Conservation (phyloP, 2,113 vertebrate genomes). For the Serilophus lunatus region DNA sequence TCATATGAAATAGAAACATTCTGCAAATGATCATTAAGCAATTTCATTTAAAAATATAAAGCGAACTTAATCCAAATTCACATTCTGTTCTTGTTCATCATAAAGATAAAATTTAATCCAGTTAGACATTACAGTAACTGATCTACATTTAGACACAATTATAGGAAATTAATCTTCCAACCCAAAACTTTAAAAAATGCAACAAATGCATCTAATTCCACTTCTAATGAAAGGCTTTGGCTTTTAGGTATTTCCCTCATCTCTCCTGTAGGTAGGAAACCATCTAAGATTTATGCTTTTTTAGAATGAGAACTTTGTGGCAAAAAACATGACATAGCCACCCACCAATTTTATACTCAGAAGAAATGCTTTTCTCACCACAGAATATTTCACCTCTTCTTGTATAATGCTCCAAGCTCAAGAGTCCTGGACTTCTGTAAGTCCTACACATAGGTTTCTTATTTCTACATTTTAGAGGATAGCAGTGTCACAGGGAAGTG, state of each 20-base stretch:
- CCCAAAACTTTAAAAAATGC: not conserved
- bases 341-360: not conserved
- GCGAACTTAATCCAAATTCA: not conserved
- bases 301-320: not conserved
- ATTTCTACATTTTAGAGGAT: not conserved
- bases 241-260: not conserved
- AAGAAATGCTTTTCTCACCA: not conserved
- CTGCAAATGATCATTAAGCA: not conserved
- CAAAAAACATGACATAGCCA: not conserved
- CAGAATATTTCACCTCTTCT: not conserved
- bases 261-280: not conserved
- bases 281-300: not conserved
- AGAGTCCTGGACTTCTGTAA: not conserved
- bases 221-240: not conserved
- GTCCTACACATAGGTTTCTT: not conserved
- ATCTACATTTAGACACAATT: not conserved
- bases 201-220: not conserved
- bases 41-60: not conserved
- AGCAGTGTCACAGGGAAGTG: not conserved
- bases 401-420: not conserved
- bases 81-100: not conserved
- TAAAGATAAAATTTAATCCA: not conserved
- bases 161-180: not conserved
- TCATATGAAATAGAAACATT: not conserved
- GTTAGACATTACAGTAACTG: not conserved